Evolutionary conservation across 2,888 invertebrate genomes (phyloP), one percentile per base, ranked within the genome.

Genomic region (Papilio gigon): DNA sequence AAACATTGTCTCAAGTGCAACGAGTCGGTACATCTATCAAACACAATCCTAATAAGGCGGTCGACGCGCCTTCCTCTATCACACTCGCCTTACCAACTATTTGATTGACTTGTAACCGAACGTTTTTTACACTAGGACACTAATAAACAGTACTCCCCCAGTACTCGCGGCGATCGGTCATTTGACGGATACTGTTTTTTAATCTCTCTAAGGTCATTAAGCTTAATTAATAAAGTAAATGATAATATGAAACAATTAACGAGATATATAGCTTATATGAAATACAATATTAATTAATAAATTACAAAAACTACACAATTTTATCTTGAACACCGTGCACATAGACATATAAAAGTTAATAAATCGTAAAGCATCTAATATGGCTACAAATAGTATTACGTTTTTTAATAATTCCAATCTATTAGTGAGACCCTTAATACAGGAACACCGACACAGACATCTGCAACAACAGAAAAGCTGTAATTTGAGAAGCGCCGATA

Each of bases 51-150:
- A 17, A 65, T 65, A 68, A 40, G 68, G 68, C 40, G 44, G 47
- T 40, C 20, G 68, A 37, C 68, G 68, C 68, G 68, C 64, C 68
- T 65, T 25, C 68, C 27, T 35, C 50, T 58, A 60, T 65, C 50
- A 60, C 60, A 63, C 30, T 50, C 40, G 68, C 64, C 37, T 50
- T 20, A 27, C 47, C 22, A 56, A 37, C 50, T 50, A 37, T 65
- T 68, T 68, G 68, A 68, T 68, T 68, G 68, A 68, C 68, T 68
- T 60, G 64, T 68, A 22, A 60, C 64, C 40, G 5, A 40, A 59
- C 22, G 14, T 44, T 62, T 68, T 64, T 64, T 68, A n/a, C 47
- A 22, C 0, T 27, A 14, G 3, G 22, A 30, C 68, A 33, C 40
- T 68, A 65, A 68, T 68, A 65, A 59, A 37, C 68, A 6, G 50